phyloP scores from a whole-genome alignment of 2,888 invertebrate genomes.

The Furcula furcula region DNA sequence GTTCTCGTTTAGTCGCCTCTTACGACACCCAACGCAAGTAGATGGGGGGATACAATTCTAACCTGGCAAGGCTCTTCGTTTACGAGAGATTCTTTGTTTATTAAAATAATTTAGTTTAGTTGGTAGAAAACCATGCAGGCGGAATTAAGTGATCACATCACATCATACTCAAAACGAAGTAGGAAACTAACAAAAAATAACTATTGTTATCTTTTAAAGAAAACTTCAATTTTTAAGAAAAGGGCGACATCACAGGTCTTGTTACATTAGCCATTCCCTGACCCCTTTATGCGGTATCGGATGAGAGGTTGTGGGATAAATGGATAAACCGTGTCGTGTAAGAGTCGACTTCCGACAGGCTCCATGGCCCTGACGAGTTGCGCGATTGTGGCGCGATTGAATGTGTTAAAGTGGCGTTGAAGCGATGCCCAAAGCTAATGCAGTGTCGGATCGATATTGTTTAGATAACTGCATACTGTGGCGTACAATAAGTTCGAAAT shows the following conservation, averaged over 20 bases:
- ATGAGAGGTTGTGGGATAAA: conserved; percentile 57
- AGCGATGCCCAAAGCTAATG: background rate
- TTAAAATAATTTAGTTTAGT: too few relatives aligned
- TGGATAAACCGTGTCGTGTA: conserved; percentile 74
- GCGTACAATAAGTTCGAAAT: too few relatives aligned
- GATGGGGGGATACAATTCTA: too few relatives aligned
- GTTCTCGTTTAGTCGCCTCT: too few relatives aligned
- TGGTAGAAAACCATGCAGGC: too few relatives aligned
- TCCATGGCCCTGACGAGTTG: conserved; percentile 8
- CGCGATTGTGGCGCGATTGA: background rate
- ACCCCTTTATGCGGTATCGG: conserved; percentile 56
- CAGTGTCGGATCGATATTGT: background rate
- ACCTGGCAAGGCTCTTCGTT: too few relatives aligned
- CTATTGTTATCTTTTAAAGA: conserved; percentile 11
- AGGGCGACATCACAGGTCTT: conserved; percentile 15
- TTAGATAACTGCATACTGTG: too few relatives aligned
- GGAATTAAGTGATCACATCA: too few relatives aligned
- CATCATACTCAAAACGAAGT: too few relatives aligned
- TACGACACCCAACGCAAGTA: too few relatives aligned
- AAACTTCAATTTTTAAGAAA: conserved; percentile 11
- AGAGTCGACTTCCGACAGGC: conserved; percentile 56
- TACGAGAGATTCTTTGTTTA: too few relatives aligned
- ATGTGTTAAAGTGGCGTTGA: background rate
- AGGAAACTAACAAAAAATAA: too few relatives aligned
- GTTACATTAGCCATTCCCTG: conserved; percentile 37